These are phyloP conservation scores for Choristoneura fumiferana DNA, from an alignment of 1,140 invertebrate species.

Conservation along the genomic window DNA sequence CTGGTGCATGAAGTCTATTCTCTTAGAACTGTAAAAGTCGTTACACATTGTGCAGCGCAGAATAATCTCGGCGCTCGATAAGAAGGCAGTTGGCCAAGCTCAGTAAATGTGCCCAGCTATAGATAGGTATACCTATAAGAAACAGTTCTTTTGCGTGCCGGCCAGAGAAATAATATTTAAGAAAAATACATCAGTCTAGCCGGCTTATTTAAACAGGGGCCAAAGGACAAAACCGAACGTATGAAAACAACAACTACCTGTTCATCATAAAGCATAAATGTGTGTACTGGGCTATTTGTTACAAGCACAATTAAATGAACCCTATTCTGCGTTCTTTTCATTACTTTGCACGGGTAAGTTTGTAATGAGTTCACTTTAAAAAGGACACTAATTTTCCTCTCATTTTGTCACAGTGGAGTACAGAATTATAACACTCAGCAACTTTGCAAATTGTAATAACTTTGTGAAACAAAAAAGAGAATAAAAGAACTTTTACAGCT, in stretches of 20 bases:
- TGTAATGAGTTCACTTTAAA: constrained; percentile 28
- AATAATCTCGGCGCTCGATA: too few relatives aligned
- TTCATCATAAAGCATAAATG: neutral
- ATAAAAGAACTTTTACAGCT: constrained; percentile 43
- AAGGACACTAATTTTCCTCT: constrained; percentile 23
- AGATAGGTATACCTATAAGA: too few relatives aligned
- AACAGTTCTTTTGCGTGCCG: too few relatives aligned
- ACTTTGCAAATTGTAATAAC: constrained; percentile 43
- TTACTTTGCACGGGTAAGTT: constrained; percentile 23
- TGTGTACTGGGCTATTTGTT: neutral
- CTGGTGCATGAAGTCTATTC: too few relatives aligned
- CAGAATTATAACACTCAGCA: constrained; percentile 25
- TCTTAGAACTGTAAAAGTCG: too few relatives aligned
- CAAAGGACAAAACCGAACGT: neutral
- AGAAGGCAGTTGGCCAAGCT: too few relatives aligned
- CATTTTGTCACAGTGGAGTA: constrained; percentile 20
- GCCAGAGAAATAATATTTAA: too few relatives aligned
- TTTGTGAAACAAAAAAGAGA: constrained; percentile 40
- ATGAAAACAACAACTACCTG: neutral
- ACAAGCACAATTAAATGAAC: neutral
- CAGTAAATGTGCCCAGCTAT: too few relatives aligned
- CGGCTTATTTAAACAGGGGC: too few relatives aligned
- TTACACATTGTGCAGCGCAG: too few relatives aligned
- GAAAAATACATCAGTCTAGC: too few relatives aligned
- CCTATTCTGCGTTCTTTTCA: constrained; percentile 13